Percentiles rank a stretch among this genome's conserved stretches.
phyloP scores from a whole-genome alignment of 2,888 invertebrate species.

The Myopa tessellatipennis region DNA sequence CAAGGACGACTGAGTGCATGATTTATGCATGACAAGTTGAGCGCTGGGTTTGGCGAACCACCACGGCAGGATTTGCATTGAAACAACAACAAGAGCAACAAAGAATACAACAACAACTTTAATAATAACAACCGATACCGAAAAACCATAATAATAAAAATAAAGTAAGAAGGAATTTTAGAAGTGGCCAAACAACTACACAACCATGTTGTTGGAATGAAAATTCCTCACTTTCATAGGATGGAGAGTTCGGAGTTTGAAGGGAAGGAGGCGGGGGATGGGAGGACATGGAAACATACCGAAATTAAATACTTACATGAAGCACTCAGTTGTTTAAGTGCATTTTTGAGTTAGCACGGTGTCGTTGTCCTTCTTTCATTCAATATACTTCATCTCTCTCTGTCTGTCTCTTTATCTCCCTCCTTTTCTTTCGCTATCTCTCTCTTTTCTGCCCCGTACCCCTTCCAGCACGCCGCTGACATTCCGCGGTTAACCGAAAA shows the following conservation, averaged over 20 bases:
- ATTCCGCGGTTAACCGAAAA: neutral
- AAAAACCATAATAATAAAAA: neutral
- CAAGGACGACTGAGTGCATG: constrained; percentile 44
- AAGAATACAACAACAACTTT: neutral
- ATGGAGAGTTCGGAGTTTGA: too few species aligned
- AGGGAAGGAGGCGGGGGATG: too few species aligned
- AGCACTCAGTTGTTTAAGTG: neutral
- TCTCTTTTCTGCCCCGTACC: too few species aligned
- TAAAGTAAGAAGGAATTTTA: neutral
- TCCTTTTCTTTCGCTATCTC: too few species aligned
- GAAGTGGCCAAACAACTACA: neutral
- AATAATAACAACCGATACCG: neutral
- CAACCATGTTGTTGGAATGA: neutral
- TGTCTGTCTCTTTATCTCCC: too few species aligned
- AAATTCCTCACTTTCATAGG: neutral
- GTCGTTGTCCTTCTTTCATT: too few species aligned
- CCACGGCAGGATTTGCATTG: neutral
- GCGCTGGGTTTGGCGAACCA: constrained; percentile 19
- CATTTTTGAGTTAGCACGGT: neutral
- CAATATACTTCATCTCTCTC: too few species aligned
- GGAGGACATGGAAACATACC: too few species aligned
- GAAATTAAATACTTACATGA: neutral
- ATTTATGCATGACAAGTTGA: constrained; percentile 45
- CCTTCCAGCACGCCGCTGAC: neutral
- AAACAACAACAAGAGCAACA: neutral